Evolutionary conservation across 1,140 invertebrate genomes (phyloP), one percentile per base, ranked within the genome.

Genomic region (Drosophila subobscura): DNA sequence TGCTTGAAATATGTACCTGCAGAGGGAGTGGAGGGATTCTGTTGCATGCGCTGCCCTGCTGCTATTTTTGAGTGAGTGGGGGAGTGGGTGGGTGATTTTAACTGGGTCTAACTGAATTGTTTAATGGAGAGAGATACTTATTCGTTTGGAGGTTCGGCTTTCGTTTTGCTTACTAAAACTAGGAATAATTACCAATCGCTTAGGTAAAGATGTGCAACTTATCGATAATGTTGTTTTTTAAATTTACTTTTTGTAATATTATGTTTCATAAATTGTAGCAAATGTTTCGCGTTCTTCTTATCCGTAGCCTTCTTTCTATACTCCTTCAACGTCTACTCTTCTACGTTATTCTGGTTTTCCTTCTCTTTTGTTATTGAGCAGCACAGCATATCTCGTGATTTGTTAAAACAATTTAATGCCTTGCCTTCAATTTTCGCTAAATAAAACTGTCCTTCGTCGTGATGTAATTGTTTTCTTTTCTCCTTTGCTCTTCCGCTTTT

Each of bases 131-230:
- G 63, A 67, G 42, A 68, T 66, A 67, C 65, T 66, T 55, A 68
- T 55, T 33, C 12, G 65, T 29, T 23, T 53, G 49, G 46, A 68
- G 50, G 50, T 7, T 59, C 5, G 49, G 54, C 63, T 76, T 40
- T 72, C 58, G 66, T 61, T 73, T 75, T 41, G 57, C 77, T 74
- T 77, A 74, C 51, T 81, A 86, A 81, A 79, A 66, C 83, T 86
- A 86, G 63, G 74, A 77, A 78, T 86, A 88, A 88, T 88, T 88
- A 88, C 84, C 84, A 88, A 88, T 88, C 65, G 83, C 65, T 88
- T 88, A 83, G 84, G 84, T 88, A 88, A 88, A 88, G 84, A 88
- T 88, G 84, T 89, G 83, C 83, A 78, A 88, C 83, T 86, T 86
- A 86, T 78, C 60, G 58, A 47, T 73, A 84, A 51, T 45, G 33